Evolutionary conservation across 2,888 invertebrate species (phyloP), one percentile per base, ranked within the genome.

Genomic region (Amblyjoppa fuscipennis): DNA sequence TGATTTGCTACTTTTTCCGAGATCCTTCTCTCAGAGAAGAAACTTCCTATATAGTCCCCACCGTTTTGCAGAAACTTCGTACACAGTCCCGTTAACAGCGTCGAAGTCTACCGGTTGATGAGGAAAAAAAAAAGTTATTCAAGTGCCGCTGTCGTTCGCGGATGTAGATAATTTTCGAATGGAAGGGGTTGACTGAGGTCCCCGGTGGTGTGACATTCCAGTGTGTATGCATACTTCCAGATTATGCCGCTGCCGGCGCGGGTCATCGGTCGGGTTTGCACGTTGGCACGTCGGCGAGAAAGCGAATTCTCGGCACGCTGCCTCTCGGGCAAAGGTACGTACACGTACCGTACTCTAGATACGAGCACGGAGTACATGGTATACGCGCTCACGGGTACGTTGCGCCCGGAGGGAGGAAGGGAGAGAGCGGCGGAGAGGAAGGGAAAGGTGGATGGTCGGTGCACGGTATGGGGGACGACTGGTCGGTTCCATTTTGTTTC

Each of bases 401-500:
- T 77, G 76, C 70, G 83, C 74, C 49, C 34, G 38, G 68, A 64
- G 74, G 75, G 88, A 61, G 70, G 73, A 82, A 87, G 84, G 73
- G 81, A 87, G 66, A 75, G 66, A 71, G 64, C 53, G 80, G 68
- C 81, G 76, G 83, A 53, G 78, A 68, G 77, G 79, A 73, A 83
- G 71, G 83, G 81, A 71, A 75, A 81, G 53, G 69, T n/a, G 25
- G 76, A 80, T 66, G 78, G 84, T 80, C 81, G 76, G 69, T 81
- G 61, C 64, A 64, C 59, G 81, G 81, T 74, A 82, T 81, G 85
- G 85, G 90, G 91, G 92, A 88, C 89, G 91, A 87, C 89, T 90
- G 93, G 92, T 92, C 92, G 93, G 92, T 93, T 94, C 94, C 94
- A 94, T 94, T 94, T 94, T 94, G 94, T 94, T 94, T 94, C 94